Evolutionary conservation across 2,797 vertebrate genomes (phyloP), one percentile per base, ranked within the genome.

Genomic region (Sebastes umbrosus): DNA sequence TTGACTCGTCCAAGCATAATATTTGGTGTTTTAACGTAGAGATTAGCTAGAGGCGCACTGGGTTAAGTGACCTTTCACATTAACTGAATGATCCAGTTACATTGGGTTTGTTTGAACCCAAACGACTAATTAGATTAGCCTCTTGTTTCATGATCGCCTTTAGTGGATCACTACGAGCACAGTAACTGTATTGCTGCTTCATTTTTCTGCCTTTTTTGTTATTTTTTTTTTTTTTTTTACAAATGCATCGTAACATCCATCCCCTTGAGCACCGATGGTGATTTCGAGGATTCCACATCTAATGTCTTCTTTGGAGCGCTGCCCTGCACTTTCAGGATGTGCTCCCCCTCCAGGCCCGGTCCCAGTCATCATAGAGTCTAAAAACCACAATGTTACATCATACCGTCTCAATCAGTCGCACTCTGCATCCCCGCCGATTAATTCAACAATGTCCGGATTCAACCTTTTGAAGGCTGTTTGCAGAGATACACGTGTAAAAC

Each of bases 11-110:
- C 80, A 43, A 88, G 84, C 80, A 80, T 76, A 82, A 77, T 59
- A 75, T 93, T 81, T 91, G 84, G 82, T 83, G 90, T 93, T 90
- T 76, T 79, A 90, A 89, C 84, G 65, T 85, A 69, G 75, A 84
- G 84, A 90, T 87, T 88, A 63, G 93, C 94, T 91, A 18, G 77
- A 90, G 93, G 95, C 94, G 2, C 74, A 68, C 55, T 90, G 94
- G 90, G 93, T 93, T 92, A 94, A 95, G 88, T 96, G 96, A 95
- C 94, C 95, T 95, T 95, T 96, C 83, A 93, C 93, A 94, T 95
- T 92, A 93, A 92, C 90, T 92, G 92, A 93, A 93, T 92, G 92
- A 96, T 96, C 93, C 85, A 89, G 89, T 95, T 95, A 90, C 89
- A 90, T 71, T 90, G 90, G 90, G 86, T 94, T 95, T 93, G 90